These are phyloP conservation scores for Origma solitaria DNA, from an alignment of 2,113 vertebrate genomes.

Conservation along the genomic window DNA sequence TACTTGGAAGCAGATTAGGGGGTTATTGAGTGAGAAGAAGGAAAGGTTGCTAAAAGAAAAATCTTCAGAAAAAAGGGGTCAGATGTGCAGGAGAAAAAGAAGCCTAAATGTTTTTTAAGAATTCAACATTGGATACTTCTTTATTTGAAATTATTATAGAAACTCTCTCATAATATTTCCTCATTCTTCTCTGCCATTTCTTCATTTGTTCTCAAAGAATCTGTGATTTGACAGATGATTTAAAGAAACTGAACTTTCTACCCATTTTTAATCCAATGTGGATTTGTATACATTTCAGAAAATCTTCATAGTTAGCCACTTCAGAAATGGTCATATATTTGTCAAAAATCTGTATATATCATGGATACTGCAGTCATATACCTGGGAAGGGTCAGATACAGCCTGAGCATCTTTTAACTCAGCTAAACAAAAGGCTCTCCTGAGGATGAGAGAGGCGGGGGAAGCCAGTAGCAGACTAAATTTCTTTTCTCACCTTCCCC, in stretches of 20 bases:
- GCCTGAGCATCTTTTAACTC: not conserved
- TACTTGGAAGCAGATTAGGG: not conserved
- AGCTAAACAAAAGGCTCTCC: not conserved
- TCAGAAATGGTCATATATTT: not conserved
- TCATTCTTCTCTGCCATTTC: not conserved
- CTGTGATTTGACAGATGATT: not conserved
- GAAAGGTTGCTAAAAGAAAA: accelerated
- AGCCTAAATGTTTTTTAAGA: not conserved
- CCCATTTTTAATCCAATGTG: not conserved
- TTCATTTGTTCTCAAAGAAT: not conserved
- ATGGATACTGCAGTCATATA: not conserved
- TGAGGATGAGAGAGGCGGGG: not conserved
- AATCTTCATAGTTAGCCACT: not conserved
- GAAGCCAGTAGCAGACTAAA: not conserved
- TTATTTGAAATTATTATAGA: not conserved
- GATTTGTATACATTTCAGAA: not conserved
- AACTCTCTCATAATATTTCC: not conserved
- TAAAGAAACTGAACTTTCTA: not conserved
- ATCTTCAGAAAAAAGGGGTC: not conserved
- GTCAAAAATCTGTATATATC: not conserved
- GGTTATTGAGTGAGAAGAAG: not conserved
- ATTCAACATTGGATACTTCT: not conserved
- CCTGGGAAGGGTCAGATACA: not conserved
- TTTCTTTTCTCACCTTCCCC: not conserved
- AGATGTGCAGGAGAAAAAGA: not conserved